Evolutionary conservation across 2,113 vertebrate species (phyloP).

Genomic region (Tachysurus fulvidraco): DNA sequence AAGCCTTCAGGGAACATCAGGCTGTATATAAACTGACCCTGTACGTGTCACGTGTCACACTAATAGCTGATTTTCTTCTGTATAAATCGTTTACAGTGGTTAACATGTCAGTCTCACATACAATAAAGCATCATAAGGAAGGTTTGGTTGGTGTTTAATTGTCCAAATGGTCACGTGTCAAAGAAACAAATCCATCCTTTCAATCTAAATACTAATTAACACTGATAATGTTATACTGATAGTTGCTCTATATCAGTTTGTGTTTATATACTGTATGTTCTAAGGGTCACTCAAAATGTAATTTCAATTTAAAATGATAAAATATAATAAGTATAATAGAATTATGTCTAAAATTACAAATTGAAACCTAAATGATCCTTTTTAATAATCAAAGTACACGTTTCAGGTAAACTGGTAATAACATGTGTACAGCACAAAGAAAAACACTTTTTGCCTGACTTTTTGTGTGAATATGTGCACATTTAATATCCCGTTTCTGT

Average conservation of each 20-base stretch:
- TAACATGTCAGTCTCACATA: conserved; percentile 23
- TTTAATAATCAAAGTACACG: background rate
- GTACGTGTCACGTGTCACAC: conserved; percentile 13
- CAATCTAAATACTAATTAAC: background rate
- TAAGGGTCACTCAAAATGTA: background rate
- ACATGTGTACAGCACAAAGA: background rate
- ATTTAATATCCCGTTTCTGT: background rate
- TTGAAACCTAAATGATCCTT: background rate
- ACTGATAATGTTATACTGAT: background rate
- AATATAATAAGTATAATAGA: too few species aligned
- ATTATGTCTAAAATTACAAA: too few species aligned
- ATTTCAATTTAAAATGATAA: background rate
- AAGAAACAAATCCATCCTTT: background rate
- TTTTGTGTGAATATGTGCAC: background rate
- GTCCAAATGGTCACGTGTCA: background rate
- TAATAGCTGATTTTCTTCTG: conserved; percentile 24
- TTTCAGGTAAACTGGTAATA: background rate
- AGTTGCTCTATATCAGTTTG: background rate
- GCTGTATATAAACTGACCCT: conserved; percentile 11
- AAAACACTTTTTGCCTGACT: background rate
- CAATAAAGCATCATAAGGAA: conserved; percentile 24
- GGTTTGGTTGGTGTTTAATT: conserved; percentile 33
- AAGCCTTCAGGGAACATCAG: background rate
- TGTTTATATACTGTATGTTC: too few species aligned
- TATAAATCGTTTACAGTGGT: background rate